Evolutionary conservation across 1,140 invertebrate genomes (phyloP).

Genomic region (Macrocentrus cingulum): DNA sequence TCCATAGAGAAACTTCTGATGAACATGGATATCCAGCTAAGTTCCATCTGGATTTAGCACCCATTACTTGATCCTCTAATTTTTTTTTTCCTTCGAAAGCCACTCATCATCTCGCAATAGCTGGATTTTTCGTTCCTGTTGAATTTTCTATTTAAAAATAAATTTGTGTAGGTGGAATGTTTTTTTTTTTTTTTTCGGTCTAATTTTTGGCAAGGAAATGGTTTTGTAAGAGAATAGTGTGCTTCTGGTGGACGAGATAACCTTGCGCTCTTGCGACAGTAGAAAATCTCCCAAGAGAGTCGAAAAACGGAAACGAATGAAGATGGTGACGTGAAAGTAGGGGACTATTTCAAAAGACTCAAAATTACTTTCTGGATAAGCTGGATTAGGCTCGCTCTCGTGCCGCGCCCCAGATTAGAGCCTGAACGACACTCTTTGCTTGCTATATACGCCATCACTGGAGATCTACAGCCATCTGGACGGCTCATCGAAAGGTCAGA

Average conservation of each 20-base stretch:
- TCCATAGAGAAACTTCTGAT: conserved; percentile 10
- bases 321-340: conserved; percentile 22
- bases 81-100: too few relatives aligned
- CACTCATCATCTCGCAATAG: too few relatives aligned
- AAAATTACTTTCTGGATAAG: conserved; percentile 62
- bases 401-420: conserved; percentile 55
- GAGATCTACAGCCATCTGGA: conserved; percentile 3
- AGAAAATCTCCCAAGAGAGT: background rate
- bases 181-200: background rate
- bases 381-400: conserved; percentile 57
- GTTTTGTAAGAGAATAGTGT: too few relatives aligned
- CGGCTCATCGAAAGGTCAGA: conserved; percentile 6
- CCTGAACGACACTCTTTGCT: conserved; percentile 41
- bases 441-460: background rate
- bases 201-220: background rate
- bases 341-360: conserved; percentile 56
- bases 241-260: conserved; percentile 15
- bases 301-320: conserved; percentile 17
- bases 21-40: too few relatives aligned
- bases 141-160: background rate
- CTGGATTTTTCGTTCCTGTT: too few relatives aligned
- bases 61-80: too few relatives aligned
- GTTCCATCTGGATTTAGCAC: background rate
- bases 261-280: conserved; percentile 11
- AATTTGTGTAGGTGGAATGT: background rate